Evolutionary conservation across 2,113 vertebrate genomes (phyloP).

Genomic region (Tupaia chinensis): DNA sequence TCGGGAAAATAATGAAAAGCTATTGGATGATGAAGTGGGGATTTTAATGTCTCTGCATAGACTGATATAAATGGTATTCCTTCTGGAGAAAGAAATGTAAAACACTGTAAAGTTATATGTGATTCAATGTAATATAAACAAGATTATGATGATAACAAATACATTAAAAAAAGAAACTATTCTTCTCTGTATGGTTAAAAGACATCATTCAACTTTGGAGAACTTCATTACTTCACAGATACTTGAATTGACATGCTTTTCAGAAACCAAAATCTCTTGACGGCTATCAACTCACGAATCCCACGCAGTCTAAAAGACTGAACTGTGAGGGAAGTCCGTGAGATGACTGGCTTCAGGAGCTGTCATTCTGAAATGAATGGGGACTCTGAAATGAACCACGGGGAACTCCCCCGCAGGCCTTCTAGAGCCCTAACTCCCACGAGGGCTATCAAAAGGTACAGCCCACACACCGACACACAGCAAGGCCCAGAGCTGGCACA

Average conservation of each 20-base stretch:
- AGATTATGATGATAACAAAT: too few species aligned
- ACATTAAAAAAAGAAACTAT: too few species aligned
- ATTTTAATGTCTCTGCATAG: too few species aligned
- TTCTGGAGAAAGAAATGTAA: too few species aligned
- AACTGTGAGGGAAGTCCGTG: neutral
- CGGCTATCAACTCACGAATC: neutral
- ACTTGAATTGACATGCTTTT: neutral
- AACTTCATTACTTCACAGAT: neutral
- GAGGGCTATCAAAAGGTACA: neutral
- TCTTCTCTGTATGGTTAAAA: neutral
- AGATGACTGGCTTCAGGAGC: neutral
- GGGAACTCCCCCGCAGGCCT: neutral
- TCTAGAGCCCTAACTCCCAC: neutral
- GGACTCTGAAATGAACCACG: neutral
- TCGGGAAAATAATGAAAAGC: too few species aligned
- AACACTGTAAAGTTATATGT: too few species aligned
- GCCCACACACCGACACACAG: fast-evolving
- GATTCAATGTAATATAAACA: too few species aligned
- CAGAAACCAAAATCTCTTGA: neutral
- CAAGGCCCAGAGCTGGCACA: neutral
- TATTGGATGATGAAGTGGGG: too few species aligned
- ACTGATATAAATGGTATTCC: too few species aligned
- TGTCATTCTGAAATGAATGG: neutral
- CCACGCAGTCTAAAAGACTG: neutral
- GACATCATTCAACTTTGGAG: neutral